These are phyloP conservation scores for Sterna hirundo DNA, from an alignment of 2,113 vertebrate species.

Conservation along the genomic window DNA sequence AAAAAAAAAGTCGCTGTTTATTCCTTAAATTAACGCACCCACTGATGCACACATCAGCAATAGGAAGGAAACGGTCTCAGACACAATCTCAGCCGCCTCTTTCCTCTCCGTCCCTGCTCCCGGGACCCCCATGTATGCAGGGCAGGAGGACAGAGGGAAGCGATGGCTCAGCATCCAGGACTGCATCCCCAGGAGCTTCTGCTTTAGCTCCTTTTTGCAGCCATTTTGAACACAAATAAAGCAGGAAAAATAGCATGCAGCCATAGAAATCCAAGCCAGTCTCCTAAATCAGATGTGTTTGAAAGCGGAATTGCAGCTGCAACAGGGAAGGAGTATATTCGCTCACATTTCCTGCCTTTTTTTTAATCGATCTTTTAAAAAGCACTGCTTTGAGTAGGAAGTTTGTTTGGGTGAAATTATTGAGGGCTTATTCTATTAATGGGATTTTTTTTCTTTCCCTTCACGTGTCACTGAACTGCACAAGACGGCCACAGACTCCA, in stretches of 20 bases:
- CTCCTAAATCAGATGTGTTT: neutral
- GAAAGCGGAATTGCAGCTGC: neutral
- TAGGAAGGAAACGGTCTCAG: neutral
- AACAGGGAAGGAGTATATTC: neutral
- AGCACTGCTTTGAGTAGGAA: neutral
- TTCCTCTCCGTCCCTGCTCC: neutral
- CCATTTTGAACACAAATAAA: neutral
- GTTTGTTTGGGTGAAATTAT: neutral
- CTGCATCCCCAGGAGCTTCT: neutral
- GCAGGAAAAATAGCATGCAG: neutral
- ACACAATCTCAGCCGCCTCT: neutral
- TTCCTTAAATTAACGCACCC: neutral
- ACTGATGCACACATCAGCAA: neutral
- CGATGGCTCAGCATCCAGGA: neutral
- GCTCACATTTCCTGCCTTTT: neutral
- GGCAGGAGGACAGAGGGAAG: neutral
- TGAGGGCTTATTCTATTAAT: neutral
- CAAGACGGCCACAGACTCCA: rapidly evolving
- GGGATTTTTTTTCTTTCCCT: neutral
- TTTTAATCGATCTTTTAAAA: neutral
- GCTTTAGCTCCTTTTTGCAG: neutral
- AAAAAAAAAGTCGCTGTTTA: neutral
- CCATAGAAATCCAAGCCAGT: neutral
- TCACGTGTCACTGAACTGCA: neutral
- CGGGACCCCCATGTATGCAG: rapidly evolving